Percentiles rank a stretch among this genome's conserved stretches.
phyloP scores from a whole-genome alignment of 2,888 invertebrate species.

The Nephrotoma guestfalica region DNA sequence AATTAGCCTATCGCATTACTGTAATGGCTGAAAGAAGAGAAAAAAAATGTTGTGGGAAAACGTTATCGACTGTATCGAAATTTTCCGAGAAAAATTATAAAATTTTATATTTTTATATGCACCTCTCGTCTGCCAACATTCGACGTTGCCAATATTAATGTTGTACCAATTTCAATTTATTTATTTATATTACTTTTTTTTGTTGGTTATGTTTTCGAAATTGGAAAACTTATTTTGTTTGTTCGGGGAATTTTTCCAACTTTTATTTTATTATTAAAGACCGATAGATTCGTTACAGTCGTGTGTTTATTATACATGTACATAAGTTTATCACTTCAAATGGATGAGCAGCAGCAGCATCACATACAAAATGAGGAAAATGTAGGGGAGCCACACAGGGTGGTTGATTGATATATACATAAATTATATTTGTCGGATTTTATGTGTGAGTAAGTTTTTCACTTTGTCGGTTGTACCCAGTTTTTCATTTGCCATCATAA shows the following conservation, averaged over 20 bases:
- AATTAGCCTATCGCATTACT: conserved; percentile 3
- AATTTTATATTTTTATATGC: background rate
- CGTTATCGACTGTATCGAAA: background rate
- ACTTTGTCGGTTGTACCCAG: background rate
- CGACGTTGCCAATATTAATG: background rate
- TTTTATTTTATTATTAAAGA: background rate
- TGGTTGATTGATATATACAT: background rate
- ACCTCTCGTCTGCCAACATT: background rate
- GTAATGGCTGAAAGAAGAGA: conserved; percentile 3
- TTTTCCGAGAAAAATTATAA: background rate
- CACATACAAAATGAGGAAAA: background rate
- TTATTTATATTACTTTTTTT: background rate
- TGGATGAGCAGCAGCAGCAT: background rate
- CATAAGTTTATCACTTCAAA: background rate
- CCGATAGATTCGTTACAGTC: background rate
- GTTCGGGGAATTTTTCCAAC: background rate
- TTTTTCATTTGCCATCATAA: background rate
- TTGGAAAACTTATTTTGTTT: background rate
- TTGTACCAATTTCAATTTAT: background rate
- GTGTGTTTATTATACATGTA: background rate
- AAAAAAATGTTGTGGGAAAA: background rate
- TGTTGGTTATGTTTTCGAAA: background rate
- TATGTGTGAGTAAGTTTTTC: background rate
- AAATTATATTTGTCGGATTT: background rate
- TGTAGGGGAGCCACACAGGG: background rate